Evolutionary conservation across 92 coral and sea anemone genomes (phyloP), one percentile per base, ranked within the genome.

Genomic region (Zoanthus sociatus): DNA sequence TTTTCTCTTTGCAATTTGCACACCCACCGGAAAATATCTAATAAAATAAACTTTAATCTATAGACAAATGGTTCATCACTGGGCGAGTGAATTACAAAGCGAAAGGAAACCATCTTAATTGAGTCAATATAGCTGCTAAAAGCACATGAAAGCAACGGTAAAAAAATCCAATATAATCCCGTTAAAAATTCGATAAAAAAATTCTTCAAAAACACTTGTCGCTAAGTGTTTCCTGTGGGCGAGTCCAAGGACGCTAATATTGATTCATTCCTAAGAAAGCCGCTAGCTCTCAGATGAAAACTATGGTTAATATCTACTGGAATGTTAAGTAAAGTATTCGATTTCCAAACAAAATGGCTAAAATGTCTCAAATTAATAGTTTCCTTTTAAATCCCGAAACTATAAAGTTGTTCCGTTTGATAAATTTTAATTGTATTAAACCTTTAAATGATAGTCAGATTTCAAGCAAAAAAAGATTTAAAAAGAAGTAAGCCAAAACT

Each of bases 81-180:
- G 8, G 1, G 6, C 17, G 77, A 50, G 20, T 11, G 31, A 77
- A 77, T 9, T 8, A 53, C 67, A 77, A 53, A 20, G 7, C 54
- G 48, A 26, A 20, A 17, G 63, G 67, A 54, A 30, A 31, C 67
- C 81, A 31, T 11, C 37, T 77, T 51, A 77, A 77, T 63, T 53
- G 67, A n/a, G 31, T 54, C 82, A 77, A 77, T 77, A 73, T 77
- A 77, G 42, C 68, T 55, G 68, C 82, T 77, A 66, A 77, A 77
- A 77, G 82, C 82, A 51, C 68, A 33, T 77, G 82, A 77, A 77
- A 77, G 82, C 67, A 21, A 77, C 47, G 12, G 63, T 46, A 51
- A 67, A 33, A 77, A 77, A 77, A 77, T 77, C 66, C 82, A 77
- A 77, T 77, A 77, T 77, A 77, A 77, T 77, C 82, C 82, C 82